A percentile compares a stretch with the other conserved stretches of the same genome.
Evolutionary conservation across 1,140 invertebrate species (phyloP).

Genomic region (Drosophila pseudoobscura): DNA sequence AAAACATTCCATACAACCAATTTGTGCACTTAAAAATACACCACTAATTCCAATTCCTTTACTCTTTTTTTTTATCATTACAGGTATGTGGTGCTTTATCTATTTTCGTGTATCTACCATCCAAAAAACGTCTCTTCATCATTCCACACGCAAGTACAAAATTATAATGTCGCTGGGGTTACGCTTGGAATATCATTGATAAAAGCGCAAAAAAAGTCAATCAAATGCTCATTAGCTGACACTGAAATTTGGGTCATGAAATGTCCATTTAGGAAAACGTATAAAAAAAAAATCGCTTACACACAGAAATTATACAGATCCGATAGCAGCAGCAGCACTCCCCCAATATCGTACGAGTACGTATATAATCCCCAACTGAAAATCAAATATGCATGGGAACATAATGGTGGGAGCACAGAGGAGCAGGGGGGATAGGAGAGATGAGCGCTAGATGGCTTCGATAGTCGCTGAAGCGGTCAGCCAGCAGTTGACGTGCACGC

Average conservation of each 20-base stretch:
- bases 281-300: slow-evolving; percentile 37
- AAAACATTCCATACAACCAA: too few species aligned
- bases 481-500: slow-evolving; percentile 65
- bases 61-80: slow-evolving; percentile 29
- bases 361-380: slow-evolving; percentile 50
- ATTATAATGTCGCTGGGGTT: slow-evolving; percentile 9
- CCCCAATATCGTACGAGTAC: slow-evolving; percentile 22
- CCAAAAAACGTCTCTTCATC: not conserved
- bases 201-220: slow-evolving; percentile 32
- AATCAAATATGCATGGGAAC: slow-evolving; percentile 55
- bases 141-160: slow-evolving; percentile 58
- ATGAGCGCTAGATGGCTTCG: slow-evolving; percentile 42
- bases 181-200: slow-evolving; percentile 36
- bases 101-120: slow-evolving; percentile 28
- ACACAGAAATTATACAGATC: slow-evolving; percentile 59
- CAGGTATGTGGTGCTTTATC: slow-evolving; percentile 56
- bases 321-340: slow-evolving; percentile 17
- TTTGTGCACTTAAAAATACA: not conserved
- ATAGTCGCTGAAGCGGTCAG: slow-evolving; percentile 62
- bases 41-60: slow-evolving; percentile 1
- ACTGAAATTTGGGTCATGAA: slow-evolving; percentile 65
- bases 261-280: slow-evolving; percentile 47
- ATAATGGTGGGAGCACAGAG: not conserved
- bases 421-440: slow-evolving; percentile 3
- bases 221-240: slow-evolving; percentile 54